A percentile compares a stretch with the other conserved stretches of the same genome.
phyloP scores from a whole-genome alignment of 2,888 invertebrate genomes.

The Lottia scabra region DNA sequence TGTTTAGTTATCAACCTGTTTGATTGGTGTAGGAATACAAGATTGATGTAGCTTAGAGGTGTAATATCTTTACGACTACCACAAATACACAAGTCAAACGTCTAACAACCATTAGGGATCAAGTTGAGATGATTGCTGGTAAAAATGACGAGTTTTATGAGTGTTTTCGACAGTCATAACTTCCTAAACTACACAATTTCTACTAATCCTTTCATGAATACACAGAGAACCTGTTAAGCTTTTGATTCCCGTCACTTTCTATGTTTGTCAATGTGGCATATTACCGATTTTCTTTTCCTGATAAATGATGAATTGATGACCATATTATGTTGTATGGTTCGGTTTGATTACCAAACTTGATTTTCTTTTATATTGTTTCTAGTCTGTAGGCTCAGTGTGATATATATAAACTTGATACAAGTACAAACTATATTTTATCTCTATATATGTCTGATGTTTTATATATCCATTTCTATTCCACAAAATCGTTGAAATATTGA shows the following conservation, averaged over 20 bases:
- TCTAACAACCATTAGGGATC: neutral
- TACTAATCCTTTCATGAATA: neutral
- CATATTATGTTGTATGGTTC: neutral
- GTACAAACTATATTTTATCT: too few species aligned
- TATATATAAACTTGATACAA: too few species aligned
- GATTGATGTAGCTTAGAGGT: neutral
- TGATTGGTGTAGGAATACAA: neutral
- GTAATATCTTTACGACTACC: conserved; percentile 1
- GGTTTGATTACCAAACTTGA: too few species aligned
- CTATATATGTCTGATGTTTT: too few species aligned
- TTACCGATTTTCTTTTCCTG: neutral
- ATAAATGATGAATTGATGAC: neutral
- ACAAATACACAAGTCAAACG: neutral
- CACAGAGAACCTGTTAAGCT: neutral
- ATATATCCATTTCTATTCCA: too few species aligned
- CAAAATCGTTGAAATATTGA: too few species aligned
- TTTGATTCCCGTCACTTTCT: neutral
- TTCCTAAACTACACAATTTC: neutral
- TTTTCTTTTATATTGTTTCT: too few species aligned
- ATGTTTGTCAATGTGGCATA: neutral
- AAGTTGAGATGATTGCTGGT: neutral
- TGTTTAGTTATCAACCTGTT: conserved; percentile 1
- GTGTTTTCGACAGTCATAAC: neutral
- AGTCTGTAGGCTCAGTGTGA: too few species aligned
- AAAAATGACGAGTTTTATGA: neutral